phyloP scores from a whole-genome alignment of 2,113 vertebrate species.

The Choloepus hoffmanni region DNA sequence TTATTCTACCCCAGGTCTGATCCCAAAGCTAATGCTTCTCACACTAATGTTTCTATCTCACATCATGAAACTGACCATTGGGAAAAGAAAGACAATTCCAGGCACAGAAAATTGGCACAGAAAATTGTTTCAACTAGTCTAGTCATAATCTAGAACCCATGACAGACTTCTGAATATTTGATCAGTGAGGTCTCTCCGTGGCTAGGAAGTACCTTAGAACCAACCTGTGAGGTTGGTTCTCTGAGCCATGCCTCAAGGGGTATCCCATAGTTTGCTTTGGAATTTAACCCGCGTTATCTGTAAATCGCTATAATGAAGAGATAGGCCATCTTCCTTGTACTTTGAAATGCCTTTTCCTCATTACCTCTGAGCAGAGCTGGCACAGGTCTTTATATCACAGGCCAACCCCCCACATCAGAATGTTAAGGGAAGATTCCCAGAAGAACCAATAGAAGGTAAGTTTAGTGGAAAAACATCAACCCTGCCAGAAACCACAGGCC shows the following conservation, averaged over 20 bases:
- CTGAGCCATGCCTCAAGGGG: background rate
- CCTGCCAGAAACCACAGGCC: slow-evolving; percentile 60
- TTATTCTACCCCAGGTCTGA: background rate
- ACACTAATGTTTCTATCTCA: background rate
- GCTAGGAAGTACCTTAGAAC: background rate
- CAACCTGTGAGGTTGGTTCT: background rate
- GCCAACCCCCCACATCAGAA: slow-evolving; percentile 39
- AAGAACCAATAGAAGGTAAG: background rate
- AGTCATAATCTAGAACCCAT: background rate
- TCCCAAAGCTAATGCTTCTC: background rate
- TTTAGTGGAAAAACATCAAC: slow-evolving; percentile 45
- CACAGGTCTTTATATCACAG: background rate
- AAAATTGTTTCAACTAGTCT: background rate
- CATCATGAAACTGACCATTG: background rate
- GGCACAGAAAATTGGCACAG: background rate
- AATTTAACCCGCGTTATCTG: slow-evolving; percentile 47
- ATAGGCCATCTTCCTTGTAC: slow-evolving; percentile 23
- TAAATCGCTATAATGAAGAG: background rate
- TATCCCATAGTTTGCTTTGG: background rate
- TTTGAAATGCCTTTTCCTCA: slow-evolving; percentile 46
- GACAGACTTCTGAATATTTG: background rate
- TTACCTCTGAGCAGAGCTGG: slow-evolving; percentile 57
- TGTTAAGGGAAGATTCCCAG: slow-evolving; percentile 15
- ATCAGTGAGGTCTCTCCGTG: background rate
- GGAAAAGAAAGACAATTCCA: background rate